These are phyloP conservation scores for Elysia chlorotica DNA, from an alignment of 1,140 invertebrate species.

Conservation along the genomic window DNA sequence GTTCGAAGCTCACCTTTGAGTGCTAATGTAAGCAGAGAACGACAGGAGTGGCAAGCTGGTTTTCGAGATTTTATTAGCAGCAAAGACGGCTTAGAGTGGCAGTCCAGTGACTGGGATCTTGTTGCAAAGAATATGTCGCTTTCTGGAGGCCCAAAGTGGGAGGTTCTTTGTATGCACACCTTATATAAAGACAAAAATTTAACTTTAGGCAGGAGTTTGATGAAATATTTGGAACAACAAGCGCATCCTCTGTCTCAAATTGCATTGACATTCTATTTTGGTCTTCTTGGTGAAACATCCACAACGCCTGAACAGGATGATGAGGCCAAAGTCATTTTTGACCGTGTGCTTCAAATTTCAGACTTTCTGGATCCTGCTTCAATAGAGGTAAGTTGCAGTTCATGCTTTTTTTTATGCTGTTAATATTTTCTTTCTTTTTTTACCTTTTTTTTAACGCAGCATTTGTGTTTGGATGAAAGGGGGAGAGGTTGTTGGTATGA, in stretches of 20 bases:
- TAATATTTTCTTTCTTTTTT: too few species aligned
- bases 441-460: too few species aligned
- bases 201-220: not conserved
- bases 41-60: not conserved
- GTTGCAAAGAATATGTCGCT: not conserved
- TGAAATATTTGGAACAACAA: slow-evolving; percentile 9
- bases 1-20: too few species aligned
- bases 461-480: too few species aligned
- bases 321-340: slow-evolving; percentile 1
- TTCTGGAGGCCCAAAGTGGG: not conserved
- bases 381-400: slow-evolving; percentile 6
- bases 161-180: slow-evolving; percentile 11
- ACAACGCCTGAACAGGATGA: too few species aligned
- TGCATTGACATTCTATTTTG: not conserved
- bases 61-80: not conserved
- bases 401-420: too few species aligned
- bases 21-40: not conserved
- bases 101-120: not conserved
- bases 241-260: not conserved
- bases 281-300: slow-evolving; percentile 7
- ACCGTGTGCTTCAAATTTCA: not conserved
- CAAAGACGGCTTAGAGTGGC: not conserved
- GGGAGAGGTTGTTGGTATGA: too few species aligned
- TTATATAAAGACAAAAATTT: not conserved
- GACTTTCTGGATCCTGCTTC: slow-evolving; percentile 11